Evolutionary conservation across 2,797 vertebrate species (phyloP), one percentile per base, ranked within the genome.

Genomic region (Tauraco hartlaubi): DNA sequence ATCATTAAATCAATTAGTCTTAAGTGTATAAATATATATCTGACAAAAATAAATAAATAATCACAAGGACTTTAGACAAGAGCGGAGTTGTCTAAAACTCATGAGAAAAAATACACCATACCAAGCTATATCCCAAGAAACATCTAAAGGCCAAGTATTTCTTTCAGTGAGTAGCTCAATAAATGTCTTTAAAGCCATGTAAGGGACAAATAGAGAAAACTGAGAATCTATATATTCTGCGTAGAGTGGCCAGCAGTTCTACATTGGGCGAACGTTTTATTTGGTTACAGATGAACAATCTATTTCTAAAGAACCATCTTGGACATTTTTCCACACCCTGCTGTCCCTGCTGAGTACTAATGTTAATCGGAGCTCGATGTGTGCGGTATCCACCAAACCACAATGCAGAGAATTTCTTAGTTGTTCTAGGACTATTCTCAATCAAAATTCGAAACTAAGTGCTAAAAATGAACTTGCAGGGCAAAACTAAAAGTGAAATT

Each of bases 51-150:
- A 85, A 71, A 83, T 46, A 86, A 90, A 85, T 56, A 94, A 74
- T 62, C 39, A 66, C 49, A 71, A 94, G 72, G 52, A 88, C 41
- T 72, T 66, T 18, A 37, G 35, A 61, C 58, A 61, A 52, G 7
- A 85, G 33, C 22, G 56, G 17, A 85, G 61, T 61, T 73, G 28
- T 78, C 64, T 75, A 81, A 81, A 80, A 69, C 2, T 63, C 39
- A 25, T 43, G 29, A 91, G 26, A 88, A 85, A 85, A 85, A 93
- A 83, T 55, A 33, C 28, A 43, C 43, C 52, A 51, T 39, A 92
- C 44, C 75, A 94, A 95, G 91, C 89, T 91, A 91, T 75, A 85
- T 95, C 81, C 85, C 88, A 88, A 82, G 93, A 85, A 91, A 88
- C 81, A 71, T 93, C 92, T 89, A 93, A 92, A 79, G 58, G 33